A percentile compares a stretch with the other conserved stretches of the same genome.
phyloP scores from a whole-genome alignment of 2,113 vertebrate species.

The Chascanopsetta lugubris region DNA sequence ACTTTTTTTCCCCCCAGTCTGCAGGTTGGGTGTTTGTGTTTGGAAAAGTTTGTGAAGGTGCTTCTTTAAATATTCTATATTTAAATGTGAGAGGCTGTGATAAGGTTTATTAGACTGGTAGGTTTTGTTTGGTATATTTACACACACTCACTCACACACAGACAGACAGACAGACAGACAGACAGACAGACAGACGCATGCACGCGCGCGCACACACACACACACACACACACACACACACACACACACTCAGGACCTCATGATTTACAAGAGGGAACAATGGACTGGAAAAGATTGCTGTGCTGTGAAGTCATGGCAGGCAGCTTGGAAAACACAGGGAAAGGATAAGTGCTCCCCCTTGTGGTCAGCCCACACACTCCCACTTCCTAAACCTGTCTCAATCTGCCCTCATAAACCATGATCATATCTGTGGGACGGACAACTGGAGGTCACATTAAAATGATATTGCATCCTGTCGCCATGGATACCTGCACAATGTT shows the following conservation, averaged over 20 bases:
- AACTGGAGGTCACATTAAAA: conserved; percentile 30
- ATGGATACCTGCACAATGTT: conserved; percentile 34
- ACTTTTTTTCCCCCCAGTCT: conserved; percentile 4
- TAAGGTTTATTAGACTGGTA: conserved; percentile 55
- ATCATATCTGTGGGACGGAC: conserved; percentile 20
- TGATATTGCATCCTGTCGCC: conserved; percentile 18
- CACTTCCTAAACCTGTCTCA: conserved; percentile 8
- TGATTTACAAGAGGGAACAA: conserved; percentile 74
- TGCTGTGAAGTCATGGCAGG: conserved; percentile 47
- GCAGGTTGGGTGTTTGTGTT: conserved; percentile 9
- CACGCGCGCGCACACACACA: conserved; percentile 27
- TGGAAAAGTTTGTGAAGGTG: conserved; percentile 30
- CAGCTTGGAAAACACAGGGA: conserved; percentile 56
- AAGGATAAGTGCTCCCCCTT: conserved; percentile 85
- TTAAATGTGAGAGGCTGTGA: conserved; percentile 38
- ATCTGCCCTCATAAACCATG: conserved; percentile 12
- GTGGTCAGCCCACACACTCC: conserved; percentile 63
- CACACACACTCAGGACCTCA: conserved; percentile 53
- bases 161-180: conserved; percentile 28
- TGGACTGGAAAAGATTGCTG: conserved; percentile 67
- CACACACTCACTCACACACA: conserved; percentile 34
- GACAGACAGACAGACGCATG: no score
- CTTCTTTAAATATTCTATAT: conserved; percentile 17
- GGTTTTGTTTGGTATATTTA: conserved; percentile 52
- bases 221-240: conserved; percentile 25